Evolutionary conservation across 2,797 vertebrate species (phyloP), one percentile per base, ranked within the genome.

Genomic region (Bovichtus diacanthus): DNA sequence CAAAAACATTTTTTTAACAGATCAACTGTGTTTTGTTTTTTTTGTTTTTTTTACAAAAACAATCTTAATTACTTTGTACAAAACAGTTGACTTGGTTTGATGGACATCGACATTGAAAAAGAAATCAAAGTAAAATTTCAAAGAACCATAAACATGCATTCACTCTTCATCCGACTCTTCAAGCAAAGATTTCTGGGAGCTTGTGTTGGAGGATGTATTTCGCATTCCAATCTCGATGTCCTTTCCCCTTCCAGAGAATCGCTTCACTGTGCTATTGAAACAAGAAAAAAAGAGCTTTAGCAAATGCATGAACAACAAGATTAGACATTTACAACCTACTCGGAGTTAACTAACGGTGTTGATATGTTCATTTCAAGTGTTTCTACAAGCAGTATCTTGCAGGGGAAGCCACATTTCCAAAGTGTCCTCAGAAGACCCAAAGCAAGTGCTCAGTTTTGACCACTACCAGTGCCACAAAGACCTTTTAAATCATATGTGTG

Each of bases 141-240:
- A 38, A 64, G 4, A 69, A 27, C 6, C 19, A 29, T 15, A 25
- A 59, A 1, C 7, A 29, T 56, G 38, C 2, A 15, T 59, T 94
- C 91, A 98, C 27, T 99, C 98, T 71, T 98, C 97, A 6, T 99
- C 98, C 0, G 97, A 98, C 31, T 92, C 95, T 0, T 95, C 95
- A 2, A 99, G 85, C 74, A 99, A 93, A 74, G 96, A 88, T 5
- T 95, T 93, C 23, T 95, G 95, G 34, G 95, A 94, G 46, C 66
- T 90, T 2, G 82, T 75, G 0, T 51, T 84, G 7, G 83, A 84
- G 0, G 80, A 46, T 4, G 90, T 92, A 2, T 83, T 94, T 80
- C 96, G 94, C 92, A 96, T 83, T 3, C 95, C 92, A 2, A 99
- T 95, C 83, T 96, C 95, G 3, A 95, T 90, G 59, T 96, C 94